These are phyloP conservation scores for Leptodactylus fuscus DNA, from an alignment of 2,113 vertebrate species.

Conservation along the genomic window DNA sequence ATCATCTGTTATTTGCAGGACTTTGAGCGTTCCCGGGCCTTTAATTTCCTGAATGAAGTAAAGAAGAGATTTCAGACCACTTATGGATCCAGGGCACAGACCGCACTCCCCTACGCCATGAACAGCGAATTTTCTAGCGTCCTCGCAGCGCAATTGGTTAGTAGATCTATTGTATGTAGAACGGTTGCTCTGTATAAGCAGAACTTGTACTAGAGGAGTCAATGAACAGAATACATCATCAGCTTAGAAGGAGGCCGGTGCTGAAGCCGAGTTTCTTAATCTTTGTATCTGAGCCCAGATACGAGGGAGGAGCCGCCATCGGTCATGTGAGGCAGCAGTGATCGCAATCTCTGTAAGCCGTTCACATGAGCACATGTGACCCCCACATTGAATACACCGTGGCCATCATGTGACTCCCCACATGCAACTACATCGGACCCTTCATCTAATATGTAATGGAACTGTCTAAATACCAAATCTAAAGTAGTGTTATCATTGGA, in stretches of 20 bases:
- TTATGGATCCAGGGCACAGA: conserved; percentile 94
- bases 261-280: background rate
- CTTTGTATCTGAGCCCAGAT: background rate
- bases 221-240: no score
- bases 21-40: conserved; percentile 94
- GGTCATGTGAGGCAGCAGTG: conserved; percentile 26
- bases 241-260: background rate
- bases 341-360: conserved; percentile 13
- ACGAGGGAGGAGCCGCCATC: background rate
- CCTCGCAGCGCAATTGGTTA: conserved; percentile 93
- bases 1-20: conserved; percentile 73
- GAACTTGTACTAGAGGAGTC: no score
- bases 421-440: no score
- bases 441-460: no score
- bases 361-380: conserved; percentile 54
- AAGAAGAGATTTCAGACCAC: conserved; percentile 98
- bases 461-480: no score
- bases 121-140: conserved; percentile 98
- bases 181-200: no score
- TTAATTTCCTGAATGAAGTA: conserved; percentile 93
- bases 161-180: no score
- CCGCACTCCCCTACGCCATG: conserved; percentile 97
- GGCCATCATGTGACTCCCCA: conserved; percentile 22
- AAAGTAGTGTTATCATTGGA: no score
- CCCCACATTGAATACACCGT: no score